Evolutionary conservation across 2,113 vertebrate genomes (phyloP), one percentile per base, ranked within the genome.

Genomic region (Sialia sialis): DNA sequence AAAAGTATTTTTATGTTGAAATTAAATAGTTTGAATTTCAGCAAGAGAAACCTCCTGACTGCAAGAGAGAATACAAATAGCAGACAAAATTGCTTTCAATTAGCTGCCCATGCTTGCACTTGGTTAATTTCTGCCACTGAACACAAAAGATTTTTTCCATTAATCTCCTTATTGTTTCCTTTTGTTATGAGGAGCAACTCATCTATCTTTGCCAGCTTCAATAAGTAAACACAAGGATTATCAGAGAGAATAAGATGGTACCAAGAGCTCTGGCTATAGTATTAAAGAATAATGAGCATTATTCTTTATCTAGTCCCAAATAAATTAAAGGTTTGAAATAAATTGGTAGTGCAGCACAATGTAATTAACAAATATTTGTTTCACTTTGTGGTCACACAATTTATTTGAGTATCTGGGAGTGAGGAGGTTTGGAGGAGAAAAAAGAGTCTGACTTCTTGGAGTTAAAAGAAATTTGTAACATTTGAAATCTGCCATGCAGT

Each of bases 141-240:
- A 67, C 58, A 80, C 64, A 74, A 25, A 59, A 80, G 34, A 73
- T 43, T 77, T 87, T 84, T 95, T 66, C 38, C 12, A 49, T 77
- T 88, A 80, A 83, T 96, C 56, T n/a, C 20, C 16, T 13, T 69
- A 26, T 64, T 87, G 84, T 89, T 83, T 62, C 55, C 48, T 77
- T 90, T 48, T 82, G 43, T 91, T 87, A 56, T 29, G 58, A 89
- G 36, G 26, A 87, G 27, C 11, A 64, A 16, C 56, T 89, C 56
- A 48, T 81, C 81, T 30, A 7, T 91, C 49, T 94, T 60, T 90
- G 49, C 19, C 30, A 51, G 44, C 9, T 91, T 84, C 51, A 87
- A 72, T 70, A 81, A 87, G 30, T 67, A 94, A 83, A 58, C 74
- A 73, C 8, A 67, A 66, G 62, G 20, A 73, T 94, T 95, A 73